Conservation (phyloP, 30 jellyfish, hydroid and myxozoan species). For the Morbakka virulenta region DNA sequence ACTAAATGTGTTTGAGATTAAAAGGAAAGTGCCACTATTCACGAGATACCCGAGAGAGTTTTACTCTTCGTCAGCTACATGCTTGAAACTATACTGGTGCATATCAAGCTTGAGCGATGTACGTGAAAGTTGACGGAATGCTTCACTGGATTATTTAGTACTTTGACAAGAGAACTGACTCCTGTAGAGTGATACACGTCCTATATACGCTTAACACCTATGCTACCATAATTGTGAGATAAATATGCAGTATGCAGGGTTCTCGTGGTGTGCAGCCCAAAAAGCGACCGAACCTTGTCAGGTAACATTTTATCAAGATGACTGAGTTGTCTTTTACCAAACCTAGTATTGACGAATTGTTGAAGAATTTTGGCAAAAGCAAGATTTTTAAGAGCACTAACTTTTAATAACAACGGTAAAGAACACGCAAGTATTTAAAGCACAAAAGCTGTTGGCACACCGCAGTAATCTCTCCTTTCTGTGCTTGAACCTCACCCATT, state of each 20-base stretch:
- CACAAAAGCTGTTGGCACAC: too few relatives aligned
- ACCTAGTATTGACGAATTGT: slow-evolving; percentile 12
- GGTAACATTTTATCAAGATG: neutral
- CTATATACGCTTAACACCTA: too few relatives aligned
- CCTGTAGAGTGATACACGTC: slow-evolving; percentile 20
- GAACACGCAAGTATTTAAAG: neutral
- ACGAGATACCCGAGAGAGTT: too few relatives aligned
- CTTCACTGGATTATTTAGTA: slow-evolving; percentile 21
- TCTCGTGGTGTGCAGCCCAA: neutral
- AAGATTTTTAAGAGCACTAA: slow-evolving; percentile 20
- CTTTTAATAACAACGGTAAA: slow-evolving; percentile 1
- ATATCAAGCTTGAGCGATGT: slow-evolving; percentile 33
- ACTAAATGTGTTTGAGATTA: too few relatives aligned
- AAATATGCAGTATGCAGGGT: too few relatives aligned
- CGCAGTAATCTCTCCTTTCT: too few relatives aligned
- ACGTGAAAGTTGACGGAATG: slow-evolving; percentile 16
- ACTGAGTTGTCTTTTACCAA: slow-evolving; percentile 11
- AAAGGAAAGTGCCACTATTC: too few relatives aligned
- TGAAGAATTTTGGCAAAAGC: slow-evolving; percentile 24
- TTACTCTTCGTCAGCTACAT: too few relatives aligned
- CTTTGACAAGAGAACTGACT: neutral
- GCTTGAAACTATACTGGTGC: too few relatives aligned
- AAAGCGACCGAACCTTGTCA: neutral
- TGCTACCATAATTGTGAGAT: too few relatives aligned
- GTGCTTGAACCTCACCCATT: slow-evolving; percentile 28